phyloP scores from a whole-genome alignment of 2,888 invertebrate genomes.

The Orthosia gothica region DNA sequence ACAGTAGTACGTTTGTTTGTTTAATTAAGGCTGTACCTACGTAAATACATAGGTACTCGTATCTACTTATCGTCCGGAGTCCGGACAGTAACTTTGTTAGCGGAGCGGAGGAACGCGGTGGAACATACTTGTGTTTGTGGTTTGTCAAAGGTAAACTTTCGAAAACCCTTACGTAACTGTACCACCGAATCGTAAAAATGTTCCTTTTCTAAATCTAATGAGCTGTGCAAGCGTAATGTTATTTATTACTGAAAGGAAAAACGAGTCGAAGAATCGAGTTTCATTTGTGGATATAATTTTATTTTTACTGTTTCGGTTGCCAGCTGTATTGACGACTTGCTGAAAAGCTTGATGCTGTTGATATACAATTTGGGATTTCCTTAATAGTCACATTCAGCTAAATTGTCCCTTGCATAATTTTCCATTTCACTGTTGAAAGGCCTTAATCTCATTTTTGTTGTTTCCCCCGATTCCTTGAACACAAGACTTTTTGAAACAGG shows the following conservation, averaged over 20 bases:
- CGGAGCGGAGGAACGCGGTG: slow-evolving; percentile 61
- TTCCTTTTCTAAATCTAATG: slow-evolving; percentile 53
- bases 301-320: slow-evolving; percentile 9
- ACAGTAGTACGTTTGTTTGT: slow-evolving; percentile 42
- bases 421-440: slow-evolving; percentile 1
- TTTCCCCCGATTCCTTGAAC: slow-evolving; percentile 12
- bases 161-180: slow-evolving; percentile 67
- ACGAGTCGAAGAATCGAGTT: slow-evolving; percentile 16
- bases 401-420: neutral
- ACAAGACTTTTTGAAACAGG: slow-evolving; percentile 36
- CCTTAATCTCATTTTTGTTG: neutral
- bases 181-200: slow-evolving; percentile 45
- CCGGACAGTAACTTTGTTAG: slow-evolving; percentile 67
- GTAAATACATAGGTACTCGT: slow-evolving; percentile 53
- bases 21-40: slow-evolving; percentile 51
- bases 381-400: slow-evolving; percentile 5
- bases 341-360: slow-evolving; percentile 5
- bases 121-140: slow-evolving; percentile 73
- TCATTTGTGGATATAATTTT: slow-evolving; percentile 22
- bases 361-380: slow-evolving; percentile 1
- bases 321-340: neutral
- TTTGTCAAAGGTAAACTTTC: slow-evolving; percentile 77
- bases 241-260: slow-evolving; percentile 43
- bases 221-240: slow-evolving; percentile 40
- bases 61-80: slow-evolving; percentile 59